Evolutionary conservation across 2,888 invertebrate genomes (phyloP).

Genomic region (Physocephala rufipes): DNA sequence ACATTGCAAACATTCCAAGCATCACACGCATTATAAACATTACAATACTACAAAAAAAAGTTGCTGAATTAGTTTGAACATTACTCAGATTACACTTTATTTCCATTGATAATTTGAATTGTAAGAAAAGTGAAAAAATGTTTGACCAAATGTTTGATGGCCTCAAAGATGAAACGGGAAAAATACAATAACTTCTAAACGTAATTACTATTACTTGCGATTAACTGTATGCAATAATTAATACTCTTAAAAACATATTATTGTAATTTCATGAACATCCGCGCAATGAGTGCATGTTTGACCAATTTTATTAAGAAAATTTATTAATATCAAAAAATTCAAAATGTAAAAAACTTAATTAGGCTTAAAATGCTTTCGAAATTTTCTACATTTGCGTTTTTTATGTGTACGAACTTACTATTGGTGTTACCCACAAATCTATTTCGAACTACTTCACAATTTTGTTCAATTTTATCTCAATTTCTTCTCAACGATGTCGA

Average conservation of each 20-base stretch:
- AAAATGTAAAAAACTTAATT: background rate
- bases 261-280: background rate
- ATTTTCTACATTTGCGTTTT: background rate
- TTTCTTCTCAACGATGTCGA: background rate
- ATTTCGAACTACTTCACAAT: background rate
- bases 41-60: background rate
- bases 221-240: background rate
- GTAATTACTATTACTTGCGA: background rate
- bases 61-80: too few species aligned
- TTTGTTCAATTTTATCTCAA: background rate
- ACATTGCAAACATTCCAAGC: background rate
- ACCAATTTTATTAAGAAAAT: constrained; percentile 26
- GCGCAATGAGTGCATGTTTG: constrained; percentile 26
- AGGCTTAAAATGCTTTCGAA: background rate
- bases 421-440: constrained; percentile 5
- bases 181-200: background rate
- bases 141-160: too few species aligned
- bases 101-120: too few species aligned
- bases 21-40: constrained; percentile 2
- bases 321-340: background rate
- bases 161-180: background rate
- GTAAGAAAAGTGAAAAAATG: background rate
- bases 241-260: background rate
- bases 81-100: too few species aligned
- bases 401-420: background rate